These are phyloP conservation scores for Amphipyra berbera DNA, from an alignment of 2,888 invertebrate species.

Conservation along the genomic window DNA sequence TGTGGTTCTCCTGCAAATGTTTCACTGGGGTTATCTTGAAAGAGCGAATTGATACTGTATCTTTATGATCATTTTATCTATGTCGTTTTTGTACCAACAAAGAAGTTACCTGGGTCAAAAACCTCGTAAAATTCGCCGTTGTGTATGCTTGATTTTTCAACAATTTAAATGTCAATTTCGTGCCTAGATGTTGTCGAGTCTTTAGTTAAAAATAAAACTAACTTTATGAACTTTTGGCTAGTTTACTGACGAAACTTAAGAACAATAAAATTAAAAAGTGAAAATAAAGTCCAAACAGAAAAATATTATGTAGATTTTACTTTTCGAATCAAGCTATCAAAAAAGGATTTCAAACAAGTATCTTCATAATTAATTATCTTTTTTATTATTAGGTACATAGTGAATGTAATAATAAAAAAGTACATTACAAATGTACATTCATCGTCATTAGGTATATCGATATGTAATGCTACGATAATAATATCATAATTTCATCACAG, in stretches of 20 bases:
- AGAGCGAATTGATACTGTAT: conserved; percentile 64
- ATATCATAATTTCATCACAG: conserved; percentile 42
- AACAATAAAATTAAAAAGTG: too few relatives aligned
- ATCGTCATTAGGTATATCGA: conserved; percentile 23
- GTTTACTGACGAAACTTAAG: too few relatives aligned
- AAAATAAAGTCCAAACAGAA: too few relatives aligned
- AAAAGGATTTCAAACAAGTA: neutral
- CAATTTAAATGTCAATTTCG: conserved; percentile 42
- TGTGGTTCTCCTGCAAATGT: conserved; percentile 24
- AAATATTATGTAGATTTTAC: too few relatives aligned
- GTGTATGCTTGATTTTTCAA: conserved; percentile 25
- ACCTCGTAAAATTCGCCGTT: conserved; percentile 74
- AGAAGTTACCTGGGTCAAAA: conserved; percentile 76
- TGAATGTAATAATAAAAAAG: too few relatives aligned
- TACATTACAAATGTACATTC: conserved; percentile 9
- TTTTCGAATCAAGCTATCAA: too few relatives aligned
- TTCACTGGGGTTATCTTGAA: conserved; percentile 71
- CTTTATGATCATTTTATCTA: conserved; percentile 75
- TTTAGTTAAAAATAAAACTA: neutral
- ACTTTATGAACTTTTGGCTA: too few relatives aligned
- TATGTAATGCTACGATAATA: conserved; percentile 20
- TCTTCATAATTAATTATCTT: neutral
- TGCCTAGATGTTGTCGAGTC: conserved; percentile 5
- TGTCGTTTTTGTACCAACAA: conserved; percentile 63
- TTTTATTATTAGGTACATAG: neutral